A percentile compares a stretch with the other conserved stretches of the same genome.
These are phyloP conservation scores for Pseudonaja textilis DNA, from an alignment of 2,113 vertebrate genomes.

Conservation along the genomic window DNA sequence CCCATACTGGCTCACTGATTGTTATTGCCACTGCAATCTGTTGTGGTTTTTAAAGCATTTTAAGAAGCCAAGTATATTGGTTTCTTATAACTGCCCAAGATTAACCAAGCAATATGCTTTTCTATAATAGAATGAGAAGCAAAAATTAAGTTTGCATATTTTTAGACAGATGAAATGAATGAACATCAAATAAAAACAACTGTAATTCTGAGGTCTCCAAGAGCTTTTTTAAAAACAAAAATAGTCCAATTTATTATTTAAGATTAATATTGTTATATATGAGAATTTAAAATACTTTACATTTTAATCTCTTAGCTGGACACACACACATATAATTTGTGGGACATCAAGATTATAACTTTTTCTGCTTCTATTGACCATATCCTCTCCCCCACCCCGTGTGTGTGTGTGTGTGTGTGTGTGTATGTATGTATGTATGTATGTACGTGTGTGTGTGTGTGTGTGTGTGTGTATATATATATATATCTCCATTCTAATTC, in stretches of 20 bases:
- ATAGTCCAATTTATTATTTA: background rate
- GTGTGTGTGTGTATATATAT: background rate
- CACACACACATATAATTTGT: no score
- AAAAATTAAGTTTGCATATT: background rate
- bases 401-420: no score
- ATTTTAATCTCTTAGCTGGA: background rate
- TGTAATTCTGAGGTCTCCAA: background rate
- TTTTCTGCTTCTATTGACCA: no score
- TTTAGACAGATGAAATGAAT: background rate
- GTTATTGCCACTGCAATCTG: background rate
- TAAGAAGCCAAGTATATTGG: background rate
- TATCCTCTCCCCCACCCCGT: no score
- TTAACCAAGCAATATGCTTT: background rate
- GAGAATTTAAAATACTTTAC: background rate
- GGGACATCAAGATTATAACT: no score
- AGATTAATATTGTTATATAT: background rate
- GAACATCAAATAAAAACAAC: fast-evolving
- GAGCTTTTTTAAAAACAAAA: background rate
- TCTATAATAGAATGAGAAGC: fast-evolving
- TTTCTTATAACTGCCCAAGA: background rate
- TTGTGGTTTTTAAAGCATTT: slow-evolving; percentile 29
- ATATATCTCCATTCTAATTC: background rate
- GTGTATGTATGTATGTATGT: no score
- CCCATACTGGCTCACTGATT: background rate
- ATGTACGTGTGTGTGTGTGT: no score